phyloP scores from a whole-genome alignment of 2,113 vertebrate species.

The Salvelinus namaycush region DNA sequence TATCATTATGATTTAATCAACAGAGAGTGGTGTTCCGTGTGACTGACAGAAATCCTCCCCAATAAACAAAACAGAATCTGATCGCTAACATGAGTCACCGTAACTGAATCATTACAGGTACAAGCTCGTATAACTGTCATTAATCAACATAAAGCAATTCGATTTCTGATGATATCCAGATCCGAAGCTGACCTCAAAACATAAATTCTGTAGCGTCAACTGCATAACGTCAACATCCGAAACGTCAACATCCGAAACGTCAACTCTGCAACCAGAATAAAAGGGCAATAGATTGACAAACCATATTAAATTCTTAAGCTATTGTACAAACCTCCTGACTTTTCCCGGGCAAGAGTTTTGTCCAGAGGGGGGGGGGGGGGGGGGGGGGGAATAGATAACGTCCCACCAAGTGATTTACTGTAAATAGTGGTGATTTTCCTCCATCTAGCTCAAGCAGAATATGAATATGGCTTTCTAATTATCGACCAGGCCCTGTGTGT shows the following conservation, averaged over 20 bases:
- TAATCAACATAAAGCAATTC: not conserved
- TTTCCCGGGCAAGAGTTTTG: not conserved
- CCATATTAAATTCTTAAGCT: too few relatives aligned
- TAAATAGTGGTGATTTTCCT: slow-evolving; percentile 43
- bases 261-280: too few relatives aligned
- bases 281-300: too few relatives aligned
- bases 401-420: slow-evolving; percentile 27
- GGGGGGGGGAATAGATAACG: not conserved
- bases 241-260: too few relatives aligned
- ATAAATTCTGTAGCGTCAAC: too few relatives aligned
- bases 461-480: slow-evolving; percentile 52
- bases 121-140: not conserved
- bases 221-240: too few relatives aligned
- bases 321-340: not conserved
- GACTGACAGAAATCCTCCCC: too few relatives aligned
- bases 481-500: slow-evolving; percentile 26
- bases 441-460: slow-evolving; percentile 23
- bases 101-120: slow-evolving; percentile 2
- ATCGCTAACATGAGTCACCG: not conserved
- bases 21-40: too few relatives aligned
- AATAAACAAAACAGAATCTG: too few relatives aligned
- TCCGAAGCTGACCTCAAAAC: too few relatives aligned
- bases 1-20: too few relatives aligned
- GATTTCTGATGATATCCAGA: not conserved
- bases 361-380: not conserved